Evolutionary conservation across 2,113 vertebrate species (phyloP), one percentile per base, ranked within the genome.

Genomic region (Cyprinodon brontotheroides): DNA sequence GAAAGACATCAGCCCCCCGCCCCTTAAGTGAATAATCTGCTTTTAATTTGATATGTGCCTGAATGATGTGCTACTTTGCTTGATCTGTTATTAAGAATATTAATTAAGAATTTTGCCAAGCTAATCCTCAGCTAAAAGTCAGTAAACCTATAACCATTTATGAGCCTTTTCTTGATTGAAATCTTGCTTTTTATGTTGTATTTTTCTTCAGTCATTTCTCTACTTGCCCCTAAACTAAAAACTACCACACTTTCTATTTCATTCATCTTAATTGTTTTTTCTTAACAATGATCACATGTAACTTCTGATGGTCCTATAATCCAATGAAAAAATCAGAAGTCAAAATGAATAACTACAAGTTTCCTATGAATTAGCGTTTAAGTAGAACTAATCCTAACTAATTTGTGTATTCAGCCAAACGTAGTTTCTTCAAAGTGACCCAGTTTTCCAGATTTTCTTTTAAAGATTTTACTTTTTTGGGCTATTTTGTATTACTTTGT

Each of bases 11-110:
- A 43, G 68, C 72, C 38, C 47, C 29, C 61, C 72, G 29, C 47
- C 29, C 61, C 59, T 67, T 41, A 10, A 29, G 68, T 68, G 59
- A 22, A 68, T 47, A 65, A 36, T 50, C 50, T 79, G 74, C 77
- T 65, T 83, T 71, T 72, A 74, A 29, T 86, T 72, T 81, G 70
- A 53, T 79, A 68, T 86, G 60, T 87, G 85, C 85, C 77, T 89
- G 88, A 86, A 73, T 72, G 37, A 72, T 86, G 80, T 43, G 67
- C 80, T 84, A 61, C 64, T 59, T 79, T 89, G 87, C 88, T 72
- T 88, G 65, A 70, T 72, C 65, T 29, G 29, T 81, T 78, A 64
- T 22, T 75, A 2, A 57, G 70, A 36, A 67, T 75, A 70, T 29
- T 76, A 36, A 61, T 67, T 10, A 70, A 53, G 68, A 15, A 53